A percentile compares a stretch with the other conserved stretches of the same genome.
These are phyloP conservation scores for Dromius quadrimaculatus DNA, from an alignment of 2,888 invertebrate species.

Conservation along the genomic window DNA sequence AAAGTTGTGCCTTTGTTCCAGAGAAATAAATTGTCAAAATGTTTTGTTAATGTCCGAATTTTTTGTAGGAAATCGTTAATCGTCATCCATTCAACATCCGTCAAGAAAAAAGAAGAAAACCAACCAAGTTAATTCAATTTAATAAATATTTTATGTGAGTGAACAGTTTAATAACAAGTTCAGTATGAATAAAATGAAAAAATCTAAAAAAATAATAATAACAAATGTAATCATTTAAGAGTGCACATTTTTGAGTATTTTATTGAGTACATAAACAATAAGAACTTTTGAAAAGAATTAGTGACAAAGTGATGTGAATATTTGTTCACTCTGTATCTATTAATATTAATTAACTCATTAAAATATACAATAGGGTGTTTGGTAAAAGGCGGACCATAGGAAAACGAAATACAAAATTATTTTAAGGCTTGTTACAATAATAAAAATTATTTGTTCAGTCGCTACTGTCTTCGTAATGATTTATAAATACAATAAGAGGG, in stretches of 20 bases:
- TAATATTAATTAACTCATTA: conserved; percentile 13
- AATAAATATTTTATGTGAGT: conserved; percentile 51
- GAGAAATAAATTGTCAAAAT: not conserved
- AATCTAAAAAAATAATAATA: conserved; percentile 44
- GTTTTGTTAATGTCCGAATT: conserved; percentile 12
- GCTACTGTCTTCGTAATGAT: no score
- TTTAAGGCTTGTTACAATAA: no score
- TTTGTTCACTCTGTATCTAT: conserved; percentile 28
- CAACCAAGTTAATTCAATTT: conserved; percentile 45
- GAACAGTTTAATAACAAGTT: conserved; percentile 46
- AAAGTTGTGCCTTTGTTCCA: not conserved
- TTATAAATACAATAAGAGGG: no score
- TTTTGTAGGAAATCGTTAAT: conserved; percentile 50
- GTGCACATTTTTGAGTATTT: conserved; percentile 46
- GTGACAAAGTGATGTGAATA: conserved; percentile 18
- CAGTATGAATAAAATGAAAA: conserved; percentile 44
- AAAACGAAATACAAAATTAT: no score
- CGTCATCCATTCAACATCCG: conserved; percentile 8
- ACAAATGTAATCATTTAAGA: conserved; percentile 51
- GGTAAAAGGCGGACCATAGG: no score
- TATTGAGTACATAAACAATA: conserved; percentile 15
- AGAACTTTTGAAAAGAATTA: conserved; percentile 27
- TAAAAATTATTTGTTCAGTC: no score
- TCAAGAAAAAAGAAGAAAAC: conserved; percentile 37
- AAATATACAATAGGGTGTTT: no score